Evolutionary conservation across 2,113 vertebrate species (phyloP).

Genomic region (Aegypius monachus): DNA sequence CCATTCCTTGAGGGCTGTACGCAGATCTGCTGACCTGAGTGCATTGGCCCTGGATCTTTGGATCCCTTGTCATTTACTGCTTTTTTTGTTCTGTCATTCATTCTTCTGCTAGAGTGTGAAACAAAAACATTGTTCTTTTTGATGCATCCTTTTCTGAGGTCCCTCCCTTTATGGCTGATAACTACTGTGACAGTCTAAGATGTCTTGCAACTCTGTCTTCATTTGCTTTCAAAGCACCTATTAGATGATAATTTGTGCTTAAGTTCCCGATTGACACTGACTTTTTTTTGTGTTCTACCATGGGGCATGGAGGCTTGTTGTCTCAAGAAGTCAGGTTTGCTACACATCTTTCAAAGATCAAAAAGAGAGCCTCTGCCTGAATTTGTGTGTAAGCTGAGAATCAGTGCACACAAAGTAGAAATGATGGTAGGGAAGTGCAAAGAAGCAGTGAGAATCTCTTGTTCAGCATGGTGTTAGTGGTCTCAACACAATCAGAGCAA

Average conservation of each 20-base stretch:
- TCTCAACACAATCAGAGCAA: background rate
- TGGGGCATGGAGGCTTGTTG: background rate
- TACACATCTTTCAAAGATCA: background rate
- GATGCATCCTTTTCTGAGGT: background rate
- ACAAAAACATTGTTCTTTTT: background rate
- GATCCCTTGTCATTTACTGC: background rate
- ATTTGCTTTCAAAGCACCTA: constrained; percentile 13
- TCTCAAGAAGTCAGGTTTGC: background rate
- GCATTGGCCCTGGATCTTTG: background rate
- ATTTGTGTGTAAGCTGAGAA: background rate
- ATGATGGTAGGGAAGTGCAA: background rate
- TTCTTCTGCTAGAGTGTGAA: background rate
- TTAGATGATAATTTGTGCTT: background rate
- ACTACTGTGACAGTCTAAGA: background rate
- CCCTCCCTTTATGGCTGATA: background rate
- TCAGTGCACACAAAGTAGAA: background rate
- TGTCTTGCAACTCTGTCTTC: background rate
- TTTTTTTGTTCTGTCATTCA: background rate
- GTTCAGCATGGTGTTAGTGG: background rate
- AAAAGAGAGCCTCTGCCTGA: background rate
- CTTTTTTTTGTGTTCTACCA: background rate
- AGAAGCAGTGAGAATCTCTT: background rate
- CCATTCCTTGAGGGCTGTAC: background rate
- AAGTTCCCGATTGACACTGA: background rate
- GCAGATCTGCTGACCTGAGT: background rate